Percentiles rank a stretch among this genome's conserved stretches.
phyloP scores from a whole-genome alignment of 2,888 invertebrate genomes.

The Sthenelais limicola region DNA sequence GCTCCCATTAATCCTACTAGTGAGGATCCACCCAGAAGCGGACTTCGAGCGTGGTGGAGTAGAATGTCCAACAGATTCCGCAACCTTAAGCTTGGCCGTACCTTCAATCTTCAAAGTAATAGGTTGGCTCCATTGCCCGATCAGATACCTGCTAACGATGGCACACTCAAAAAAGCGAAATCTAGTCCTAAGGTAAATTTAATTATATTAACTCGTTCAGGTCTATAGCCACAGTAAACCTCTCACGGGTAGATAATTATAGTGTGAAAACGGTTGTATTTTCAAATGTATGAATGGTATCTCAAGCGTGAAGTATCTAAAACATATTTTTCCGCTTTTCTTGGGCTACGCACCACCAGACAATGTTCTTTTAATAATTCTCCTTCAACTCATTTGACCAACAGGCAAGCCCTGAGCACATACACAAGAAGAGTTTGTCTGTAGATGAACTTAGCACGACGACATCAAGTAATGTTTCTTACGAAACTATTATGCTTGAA shows the following conservation, averaged over 20 bases:
- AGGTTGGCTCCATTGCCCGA: conserved; percentile 59
- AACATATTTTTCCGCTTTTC: neutral
- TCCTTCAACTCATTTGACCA: neutral
- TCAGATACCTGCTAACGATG: neutral
- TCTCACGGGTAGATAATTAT: too few species aligned
- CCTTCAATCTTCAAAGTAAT: conserved; percentile 60
- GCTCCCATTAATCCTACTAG: conserved; percentile 26
- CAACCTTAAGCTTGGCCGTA: conserved; percentile 68
- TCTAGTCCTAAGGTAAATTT: conserved; percentile 20
- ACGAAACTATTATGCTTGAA: conserved; percentile 64
- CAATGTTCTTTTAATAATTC: neutral
- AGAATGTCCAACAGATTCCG: conserved; percentile 69
- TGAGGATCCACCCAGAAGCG: conserved; percentile 64
- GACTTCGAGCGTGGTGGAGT: conserved; percentile 69
- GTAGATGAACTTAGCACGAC: conserved; percentile 34
- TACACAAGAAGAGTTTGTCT: conserved; percentile 34
- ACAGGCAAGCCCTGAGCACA: conserved; percentile 9
- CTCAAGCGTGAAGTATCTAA: neutral
- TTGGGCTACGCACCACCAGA: neutral
- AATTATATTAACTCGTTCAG: neutral
- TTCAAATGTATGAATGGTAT: too few species aligned
- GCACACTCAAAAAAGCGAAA: conserved; percentile 33
- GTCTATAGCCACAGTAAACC: too few species aligned
- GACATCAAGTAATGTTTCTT: conserved; percentile 55
- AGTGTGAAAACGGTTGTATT: too few species aligned